These are phyloP conservation scores for Megalonaias nervosa DNA, from an alignment of 1,140 invertebrate species.

Conservation along the genomic window DNA sequence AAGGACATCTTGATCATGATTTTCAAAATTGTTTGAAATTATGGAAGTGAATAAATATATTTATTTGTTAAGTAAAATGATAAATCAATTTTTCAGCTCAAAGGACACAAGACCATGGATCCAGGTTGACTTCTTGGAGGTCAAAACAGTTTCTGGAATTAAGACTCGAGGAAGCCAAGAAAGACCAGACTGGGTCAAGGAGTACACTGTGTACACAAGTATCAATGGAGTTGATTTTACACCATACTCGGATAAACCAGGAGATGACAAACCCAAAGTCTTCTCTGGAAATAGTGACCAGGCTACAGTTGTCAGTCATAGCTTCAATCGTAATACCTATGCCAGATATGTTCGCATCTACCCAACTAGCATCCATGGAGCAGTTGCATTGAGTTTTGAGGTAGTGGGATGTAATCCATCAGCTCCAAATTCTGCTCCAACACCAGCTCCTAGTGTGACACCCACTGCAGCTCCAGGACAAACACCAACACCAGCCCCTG, in stretches of 20 bases:
- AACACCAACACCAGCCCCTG: too few species aligned
- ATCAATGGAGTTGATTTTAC: conserved; percentile 52
- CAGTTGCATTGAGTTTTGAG: conserved; percentile 41
- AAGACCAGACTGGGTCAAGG: conserved; percentile 60
- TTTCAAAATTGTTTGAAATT: too few species aligned
- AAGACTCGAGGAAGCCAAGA: conserved; percentile 38
- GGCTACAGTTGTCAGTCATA: conserved; percentile 16
- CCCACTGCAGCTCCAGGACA: too few species aligned
- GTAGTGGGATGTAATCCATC: conserved; percentile 53
- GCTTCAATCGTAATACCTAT: conserved; percentile 44
- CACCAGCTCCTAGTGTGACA: not conserved
- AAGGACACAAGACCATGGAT: conserved; percentile 38
- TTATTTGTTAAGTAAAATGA: too few species aligned
- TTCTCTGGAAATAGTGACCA: conserved; percentile 46
- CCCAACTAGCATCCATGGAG: conserved; percentile 21
- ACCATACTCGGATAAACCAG: conserved; percentile 41
- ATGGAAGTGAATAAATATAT: too few species aligned
- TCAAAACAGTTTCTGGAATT: conserved; percentile 65
- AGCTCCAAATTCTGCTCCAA: conserved; percentile 11
- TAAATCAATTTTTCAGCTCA: too few species aligned
- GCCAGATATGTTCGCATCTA: conserved; percentile 45
- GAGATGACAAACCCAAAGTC: conserved; percentile 19
- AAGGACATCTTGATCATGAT: too few species aligned
- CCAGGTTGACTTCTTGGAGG: conserved; percentile 65
- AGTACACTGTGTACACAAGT: conserved; percentile 62